Evolutionary conservation across 1,140 invertebrate genomes (phyloP).

Genomic region (Lysiphlebus fabarum): DNA sequence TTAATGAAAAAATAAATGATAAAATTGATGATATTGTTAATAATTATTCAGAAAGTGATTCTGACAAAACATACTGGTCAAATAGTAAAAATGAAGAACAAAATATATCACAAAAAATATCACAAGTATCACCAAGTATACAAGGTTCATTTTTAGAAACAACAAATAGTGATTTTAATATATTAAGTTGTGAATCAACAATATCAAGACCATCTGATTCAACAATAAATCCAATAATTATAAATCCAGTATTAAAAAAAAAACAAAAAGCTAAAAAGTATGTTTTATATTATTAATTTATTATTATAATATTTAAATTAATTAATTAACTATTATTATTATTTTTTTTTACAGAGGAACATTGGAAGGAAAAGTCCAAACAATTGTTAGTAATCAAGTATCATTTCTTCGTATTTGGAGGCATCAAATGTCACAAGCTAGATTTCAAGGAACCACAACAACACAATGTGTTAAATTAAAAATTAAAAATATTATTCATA

Average conservation of each 20-base stretch:
- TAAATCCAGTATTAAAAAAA: constrained; percentile 15
- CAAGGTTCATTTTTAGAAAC: neutral
- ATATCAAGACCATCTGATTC: constrained; percentile 8
- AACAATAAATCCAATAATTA: constrained; percentile 18
- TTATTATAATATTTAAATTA: constrained; percentile 2
- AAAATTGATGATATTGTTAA: too few relatives aligned
- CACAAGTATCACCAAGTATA: constrained; percentile 26
- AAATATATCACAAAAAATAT: constrained; percentile 31
- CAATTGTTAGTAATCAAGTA: constrained; percentile 35
- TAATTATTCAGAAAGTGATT: neutral
- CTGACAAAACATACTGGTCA: neutral
- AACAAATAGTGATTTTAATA: constrained; percentile 5
- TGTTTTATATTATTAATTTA: constrained; percentile 15
- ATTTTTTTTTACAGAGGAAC: constrained; percentile 40
- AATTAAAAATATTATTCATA: constrained; percentile 27
- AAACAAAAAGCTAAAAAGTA: constrained; percentile 41
- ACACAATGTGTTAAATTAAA: constrained; percentile 31
- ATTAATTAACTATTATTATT: constrained; percentile 23
- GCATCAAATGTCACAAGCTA: constrained; percentile 36
- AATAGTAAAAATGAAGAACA: neutral
- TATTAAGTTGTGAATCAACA: constrained; percentile 24
- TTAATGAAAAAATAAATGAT: too few relatives aligned
- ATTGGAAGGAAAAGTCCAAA: constrained; percentile 36
- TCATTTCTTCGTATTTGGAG: constrained; percentile 44
- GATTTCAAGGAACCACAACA: constrained; percentile 20